A percentile compares a stretch with the other conserved stretches of the same genome.
Conservation (phyloP, 2,888 invertebrate genomes). For the Volucella bombylans region DNA sequence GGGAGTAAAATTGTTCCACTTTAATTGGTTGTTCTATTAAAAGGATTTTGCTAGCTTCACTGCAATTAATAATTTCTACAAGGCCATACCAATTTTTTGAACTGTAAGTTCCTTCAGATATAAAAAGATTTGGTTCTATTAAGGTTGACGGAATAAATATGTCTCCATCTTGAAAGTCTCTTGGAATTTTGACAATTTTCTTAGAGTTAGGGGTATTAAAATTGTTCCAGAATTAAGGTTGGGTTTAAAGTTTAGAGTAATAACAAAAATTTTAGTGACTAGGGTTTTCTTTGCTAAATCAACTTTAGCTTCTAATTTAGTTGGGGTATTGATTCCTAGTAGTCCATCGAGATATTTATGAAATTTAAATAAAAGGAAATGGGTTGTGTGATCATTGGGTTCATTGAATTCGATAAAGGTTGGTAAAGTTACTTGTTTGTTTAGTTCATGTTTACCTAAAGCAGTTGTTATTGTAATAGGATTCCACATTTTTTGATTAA, state of each 20-base stretch:
- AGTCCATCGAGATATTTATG: conserved; percentile 16
- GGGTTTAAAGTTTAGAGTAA: conserved; percentile 7
- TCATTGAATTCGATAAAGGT: neutral
- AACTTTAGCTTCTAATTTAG: conserved; percentile 23
- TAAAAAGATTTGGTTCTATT: no score
- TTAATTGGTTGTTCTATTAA: no score
- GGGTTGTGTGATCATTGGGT: neutral
- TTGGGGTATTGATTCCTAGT: neutral
- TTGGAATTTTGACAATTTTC: conserved; percentile 10
- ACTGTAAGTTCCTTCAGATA: conserved; percentile 1
- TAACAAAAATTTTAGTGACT: neutral
- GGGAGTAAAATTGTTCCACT: no score
- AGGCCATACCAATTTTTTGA: conserved; percentile 2
- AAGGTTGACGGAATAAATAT: neutral
- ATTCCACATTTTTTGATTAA: neutral
- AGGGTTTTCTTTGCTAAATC: conserved; percentile 9
- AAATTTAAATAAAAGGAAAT: conserved; percentile 14
- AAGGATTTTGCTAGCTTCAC: neutral
- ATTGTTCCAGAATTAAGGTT: conserved; percentile 10
- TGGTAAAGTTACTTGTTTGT: conserved; percentile 1
- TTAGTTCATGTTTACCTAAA: neutral
- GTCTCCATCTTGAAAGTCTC: conserved; percentile 4
- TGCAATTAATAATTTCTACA: neutral
- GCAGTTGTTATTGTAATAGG: no score
- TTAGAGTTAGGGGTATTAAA: conserved; percentile 8